Base-by-base conservation (phyloP, 2,797 vertebrate species). In the Semotilus atromaculatus region DNA sequence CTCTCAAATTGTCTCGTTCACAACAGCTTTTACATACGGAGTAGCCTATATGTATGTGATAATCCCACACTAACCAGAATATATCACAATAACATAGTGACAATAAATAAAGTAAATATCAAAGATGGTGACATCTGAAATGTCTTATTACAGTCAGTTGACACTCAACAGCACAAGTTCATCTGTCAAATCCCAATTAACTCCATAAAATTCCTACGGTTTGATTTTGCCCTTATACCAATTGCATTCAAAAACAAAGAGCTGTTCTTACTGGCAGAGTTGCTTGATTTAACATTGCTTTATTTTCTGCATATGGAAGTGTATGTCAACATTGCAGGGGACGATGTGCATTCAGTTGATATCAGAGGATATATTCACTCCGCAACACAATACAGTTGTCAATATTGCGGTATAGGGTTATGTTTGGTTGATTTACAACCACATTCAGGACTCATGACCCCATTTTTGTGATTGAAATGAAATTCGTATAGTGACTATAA, bases 231-330 rank as follows among this genome's bases (percentile, higher is more conserved):
- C 48, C 3, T 1, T 31, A 31, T 80, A 31, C 31, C 31, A n/a
- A n/a, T 31, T 70, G 45, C 34, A 31, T 55, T 80, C 7, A 19
- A n/a, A 80, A 14, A 62, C 29, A 68, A 68, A 68, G 64, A 70
- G 21, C 26, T 18, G 31, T 67, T 74, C n/a, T 43, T 67, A 82
- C 68, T 3, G 2, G 36, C 18, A 31, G 31, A 48, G 1, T 21
- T 53, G 62, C 7, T 70, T 70, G 13, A 14, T 55, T 58, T 72
- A 48, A 62, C 55, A 19, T 2, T 8, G 5, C 13, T 23, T 26
- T 19, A 31, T n/a, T 48, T 43, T 1, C 31, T 76, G 14, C 11
- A 23, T 2, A 7, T 68, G 14, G 13, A 84, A 70, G 55, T 40
- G 11, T 18, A 55, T 81, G 66, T 81, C 77, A 45, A 10, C 51